Evolutionary conservation across 2,797 vertebrate species (phyloP).

Genomic region (Otolemur crassicaudatus): DNA sequence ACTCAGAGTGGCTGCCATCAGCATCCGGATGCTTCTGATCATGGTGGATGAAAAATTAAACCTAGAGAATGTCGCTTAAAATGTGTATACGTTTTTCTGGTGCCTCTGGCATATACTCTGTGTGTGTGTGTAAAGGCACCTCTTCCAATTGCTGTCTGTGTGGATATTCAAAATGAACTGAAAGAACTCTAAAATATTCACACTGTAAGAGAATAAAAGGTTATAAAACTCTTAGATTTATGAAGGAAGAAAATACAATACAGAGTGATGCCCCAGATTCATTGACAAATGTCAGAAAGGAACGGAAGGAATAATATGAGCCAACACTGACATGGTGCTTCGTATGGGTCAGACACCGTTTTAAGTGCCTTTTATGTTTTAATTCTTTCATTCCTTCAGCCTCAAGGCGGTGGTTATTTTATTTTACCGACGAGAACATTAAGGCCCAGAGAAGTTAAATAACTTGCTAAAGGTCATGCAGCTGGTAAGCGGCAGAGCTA

Average conservation of each 20-base stretch:
- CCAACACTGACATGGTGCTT: neutral
- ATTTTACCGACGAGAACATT: neutral
- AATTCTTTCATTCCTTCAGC: neutral
- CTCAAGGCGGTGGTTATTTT: neutral
- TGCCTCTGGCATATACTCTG: too few relatives aligned
- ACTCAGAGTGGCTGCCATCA: too few relatives aligned
- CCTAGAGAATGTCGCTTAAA: too few relatives aligned
- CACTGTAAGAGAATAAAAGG: neutral
- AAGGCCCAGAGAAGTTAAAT: conserved; percentile 12
- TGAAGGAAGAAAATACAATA: conserved; percentile 22
- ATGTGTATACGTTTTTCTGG: too few relatives aligned
- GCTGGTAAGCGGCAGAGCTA: neutral
- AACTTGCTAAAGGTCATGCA: neutral
- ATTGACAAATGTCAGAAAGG: neutral
- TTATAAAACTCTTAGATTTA: neutral
- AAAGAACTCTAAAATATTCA: neutral
- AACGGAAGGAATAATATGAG: neutral
- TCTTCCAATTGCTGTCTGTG: neutral
- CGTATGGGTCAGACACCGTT: neutral
- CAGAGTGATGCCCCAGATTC: neutral
- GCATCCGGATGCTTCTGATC: too few relatives aligned
- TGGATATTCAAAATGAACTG: conserved; percentile 26
- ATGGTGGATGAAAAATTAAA: too few relatives aligned
- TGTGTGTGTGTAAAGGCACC: neutral
- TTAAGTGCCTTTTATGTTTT: neutral